Conservation (phyloP, 2,113 vertebrate genomes). For the Brienomyrus brachyistius region DNA sequence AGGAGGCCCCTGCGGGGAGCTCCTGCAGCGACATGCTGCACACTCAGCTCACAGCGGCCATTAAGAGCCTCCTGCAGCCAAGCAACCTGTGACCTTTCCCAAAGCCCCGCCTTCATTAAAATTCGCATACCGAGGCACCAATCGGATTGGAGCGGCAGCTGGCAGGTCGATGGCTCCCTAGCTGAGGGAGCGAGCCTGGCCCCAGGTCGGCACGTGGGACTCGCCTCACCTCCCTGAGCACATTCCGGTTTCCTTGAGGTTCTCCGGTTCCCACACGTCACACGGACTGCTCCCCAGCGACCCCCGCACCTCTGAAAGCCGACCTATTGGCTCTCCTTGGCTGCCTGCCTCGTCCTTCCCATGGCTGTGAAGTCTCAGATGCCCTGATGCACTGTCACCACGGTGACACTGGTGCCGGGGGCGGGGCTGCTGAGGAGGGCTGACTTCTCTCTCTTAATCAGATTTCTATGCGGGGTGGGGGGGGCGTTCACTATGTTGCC, state of each 20-base stretch:
- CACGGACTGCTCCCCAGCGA: background rate
- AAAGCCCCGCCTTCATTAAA: background rate
- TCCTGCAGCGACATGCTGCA: background rate
- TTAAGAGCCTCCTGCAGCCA: background rate
- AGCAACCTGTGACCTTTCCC: background rate
- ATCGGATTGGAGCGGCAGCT: background rate
- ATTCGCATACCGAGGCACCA: background rate
- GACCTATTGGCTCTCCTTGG: background rate
- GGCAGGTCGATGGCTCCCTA: background rate
- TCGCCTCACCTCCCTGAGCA: background rate
- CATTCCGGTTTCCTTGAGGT: background rate
- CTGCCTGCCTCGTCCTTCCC: background rate
- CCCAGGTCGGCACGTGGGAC: background rate
- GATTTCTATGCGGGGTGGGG: background rate
- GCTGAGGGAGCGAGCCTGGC: background rate
- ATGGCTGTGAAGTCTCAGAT: background rate
- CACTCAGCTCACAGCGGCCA: background rate
- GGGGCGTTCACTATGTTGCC: background rate
- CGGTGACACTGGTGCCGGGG: background rate
- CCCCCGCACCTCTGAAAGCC: background rate
- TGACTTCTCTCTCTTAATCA: background rate
- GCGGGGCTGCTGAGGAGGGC: background rate
- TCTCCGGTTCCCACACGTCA: background rate
- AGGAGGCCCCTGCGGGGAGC: constrained; percentile 1
- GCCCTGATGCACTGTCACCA: background rate